A percentile compares a stretch with the other conserved stretches of the same genome.
Evolutionary conservation across 2,888 invertebrate species (phyloP).

Genomic region (Andrena trimmerana): DNA sequence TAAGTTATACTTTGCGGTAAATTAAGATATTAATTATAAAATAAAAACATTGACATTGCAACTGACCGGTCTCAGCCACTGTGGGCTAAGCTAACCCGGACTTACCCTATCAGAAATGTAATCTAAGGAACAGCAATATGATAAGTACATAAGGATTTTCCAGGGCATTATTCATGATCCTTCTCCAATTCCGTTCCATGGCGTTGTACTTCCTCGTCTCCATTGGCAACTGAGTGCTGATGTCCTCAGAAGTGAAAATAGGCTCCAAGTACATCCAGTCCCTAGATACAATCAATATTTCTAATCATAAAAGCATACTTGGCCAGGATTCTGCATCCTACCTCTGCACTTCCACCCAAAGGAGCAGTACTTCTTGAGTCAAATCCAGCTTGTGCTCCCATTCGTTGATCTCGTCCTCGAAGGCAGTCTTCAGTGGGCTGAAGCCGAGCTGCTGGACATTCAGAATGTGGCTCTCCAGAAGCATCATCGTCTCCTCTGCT

Average conservation of each 20-base stretch:
- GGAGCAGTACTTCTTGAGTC: conserved; percentile 88
- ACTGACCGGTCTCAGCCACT: too few relatives aligned
- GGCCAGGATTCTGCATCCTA: conserved; percentile 72
- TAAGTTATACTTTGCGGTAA: too few relatives aligned
- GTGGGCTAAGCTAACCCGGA: too few relatives aligned
- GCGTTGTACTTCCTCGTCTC: conserved; percentile 92
- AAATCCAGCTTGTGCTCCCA: conserved; percentile 91
- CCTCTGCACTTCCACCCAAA: conserved; percentile 92
- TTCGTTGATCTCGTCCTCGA: conserved; percentile 90
- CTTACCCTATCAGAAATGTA: too few relatives aligned
- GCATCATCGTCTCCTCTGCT: conserved; percentile 90
- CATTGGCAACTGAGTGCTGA: conserved; percentile 91
- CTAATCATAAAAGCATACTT: not conserved
- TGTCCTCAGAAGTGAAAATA: conserved; percentile 93
- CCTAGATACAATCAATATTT: conserved; percentile 81
- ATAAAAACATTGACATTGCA: too few relatives aligned
- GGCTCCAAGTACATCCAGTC: conserved; percentile 95
- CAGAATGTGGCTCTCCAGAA: conserved; percentile 91
- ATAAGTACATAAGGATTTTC: conserved; percentile 86
- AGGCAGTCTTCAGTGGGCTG: conserved; percentile 92
- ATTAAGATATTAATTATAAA: too few relatives aligned
- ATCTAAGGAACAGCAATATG: too few relatives aligned
- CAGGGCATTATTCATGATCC: conserved; percentile 90
- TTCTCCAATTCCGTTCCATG: conserved; percentile 92
- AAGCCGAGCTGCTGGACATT: conserved; percentile 91